Evolutionary conservation across 2,113 vertebrate species (phyloP), one percentile per base, ranked within the genome.

Genomic region (Axis porcinus): DNA sequence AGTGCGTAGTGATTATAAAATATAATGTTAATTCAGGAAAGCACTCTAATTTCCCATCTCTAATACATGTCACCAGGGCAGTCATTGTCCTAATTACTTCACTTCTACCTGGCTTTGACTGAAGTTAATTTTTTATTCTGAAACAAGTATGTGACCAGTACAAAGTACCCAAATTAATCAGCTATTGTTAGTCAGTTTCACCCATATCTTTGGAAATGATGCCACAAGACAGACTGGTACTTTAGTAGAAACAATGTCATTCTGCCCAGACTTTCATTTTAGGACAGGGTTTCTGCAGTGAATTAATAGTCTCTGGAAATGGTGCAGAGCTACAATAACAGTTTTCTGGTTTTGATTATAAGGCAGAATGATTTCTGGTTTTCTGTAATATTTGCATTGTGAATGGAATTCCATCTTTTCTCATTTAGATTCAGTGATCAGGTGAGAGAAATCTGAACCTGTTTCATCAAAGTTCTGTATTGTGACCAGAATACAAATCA

Each of bases 311-410:
- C 45, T 52, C 54, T 23, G 84, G 67, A 87, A 78, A 84, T 57
- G 88, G 23, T 76, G 17, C 6, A 25, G 84, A 92, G 95, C 87
- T 92, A 76, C 45, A 94, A 62, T 84, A 86, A 94, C 85, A 94
- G 86, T 95, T 97, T 97, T 97, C 95, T 95, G 93, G 79, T 86
- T 98, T 97, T 97, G 95, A 98, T 97, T 95, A 96, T 86, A 86
- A 96, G 70, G 95, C 90, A 91, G 84, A 96, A 81, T 85, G 70
- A 36, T 95, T 96, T 95, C 95, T 97, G 92, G 50, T 58, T 96
- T 96, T 97, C 87, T 86, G 62, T 93, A 74, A 84, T 93, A 88
- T 97, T 98, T 97, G 91, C 94, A 95, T 94, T 93, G 89, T 97
- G 95, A 96, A 95, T 78, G 47, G 93, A 43, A 85, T 97, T 95